phyloP scores from a whole-genome alignment of 2,888 invertebrate genomes.

The Heteromurus nitidus region DNA sequence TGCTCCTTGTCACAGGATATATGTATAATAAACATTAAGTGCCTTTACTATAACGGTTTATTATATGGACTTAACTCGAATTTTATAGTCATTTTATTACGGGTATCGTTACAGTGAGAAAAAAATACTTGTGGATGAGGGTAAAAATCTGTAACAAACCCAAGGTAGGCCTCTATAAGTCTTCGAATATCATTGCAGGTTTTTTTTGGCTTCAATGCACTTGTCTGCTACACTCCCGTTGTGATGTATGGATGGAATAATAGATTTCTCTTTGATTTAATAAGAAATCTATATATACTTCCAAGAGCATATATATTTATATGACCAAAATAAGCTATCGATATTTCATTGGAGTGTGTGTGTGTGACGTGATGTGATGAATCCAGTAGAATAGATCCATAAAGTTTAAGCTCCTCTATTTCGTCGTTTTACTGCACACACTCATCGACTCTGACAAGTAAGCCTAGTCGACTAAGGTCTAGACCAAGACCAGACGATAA shows the following conservation, averaged over 20 bases:
- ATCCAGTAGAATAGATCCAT: neutral
- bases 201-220: too few relatives aligned
- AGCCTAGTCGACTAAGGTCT: constrained; percentile 12
- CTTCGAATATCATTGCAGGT: too few relatives aligned
- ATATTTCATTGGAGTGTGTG: constrained; percentile 13
- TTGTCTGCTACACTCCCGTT: too few relatives aligned
- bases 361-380: too few relatives aligned
- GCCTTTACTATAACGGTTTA: constrained; percentile 65
- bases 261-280: constrained; percentile 5
- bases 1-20: constrained; percentile 23
- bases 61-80: constrained; percentile 67
- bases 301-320: too few relatives aligned
- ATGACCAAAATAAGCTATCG: constrained; percentile 4
- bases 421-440: neutral
- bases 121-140: constrained; percentile 34
- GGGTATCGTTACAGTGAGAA: constrained; percentile 50
- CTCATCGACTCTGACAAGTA: neutral
- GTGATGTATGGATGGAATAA: too few relatives aligned
- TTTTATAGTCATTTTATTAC: constrained; percentile 71
- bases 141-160: too few relatives aligned
- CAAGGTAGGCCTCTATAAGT: too few relatives aligned
- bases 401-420: neutral
- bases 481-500: constrained; percentile 29
- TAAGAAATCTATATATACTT: constrained; percentile 5
- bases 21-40: constrained; percentile 48